A percentile compares a stretch with the other conserved stretches of the same genome.
Evolutionary conservation across 2,888 invertebrate genomes (phyloP).

Genomic region (Iphiclides podalirius): DNA sequence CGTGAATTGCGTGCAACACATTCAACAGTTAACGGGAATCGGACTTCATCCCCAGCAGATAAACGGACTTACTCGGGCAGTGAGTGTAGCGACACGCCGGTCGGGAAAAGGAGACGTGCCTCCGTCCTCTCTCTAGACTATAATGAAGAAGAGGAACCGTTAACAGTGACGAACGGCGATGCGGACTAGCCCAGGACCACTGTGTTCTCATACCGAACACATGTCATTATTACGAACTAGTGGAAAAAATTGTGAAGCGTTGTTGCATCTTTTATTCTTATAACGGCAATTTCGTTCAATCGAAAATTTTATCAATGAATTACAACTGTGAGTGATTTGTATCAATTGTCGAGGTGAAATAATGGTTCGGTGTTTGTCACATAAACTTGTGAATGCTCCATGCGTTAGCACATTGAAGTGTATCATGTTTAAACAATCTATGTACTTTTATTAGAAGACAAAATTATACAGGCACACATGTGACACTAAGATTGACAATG

Average conservation of each 20-base stretch:
- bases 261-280: slow-evolving; percentile 38
- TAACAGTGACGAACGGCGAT: slow-evolving; percentile 85
- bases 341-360: slow-evolving; percentile 27
- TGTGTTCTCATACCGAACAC: slow-evolving; percentile 53
- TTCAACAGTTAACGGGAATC: slow-evolving; percentile 64
- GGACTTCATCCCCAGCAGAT: slow-evolving; percentile 51
- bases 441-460: slow-evolving; percentile 73
- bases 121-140: slow-evolving; percentile 87
- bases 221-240: slow-evolving; percentile 52
- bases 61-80: slow-evolving; percentile 69
- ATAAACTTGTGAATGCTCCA: slow-evolving; percentile 54
- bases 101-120: slow-evolving; percentile 84
- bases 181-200: slow-evolving; percentile 66
- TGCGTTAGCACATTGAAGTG: slow-evolving; percentile 59
- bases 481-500: slow-evolving; percentile 65
- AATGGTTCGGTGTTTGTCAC: slow-evolving; percentile 45
- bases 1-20: slow-evolving; percentile 92
- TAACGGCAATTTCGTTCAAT: slow-evolving; percentile 43
- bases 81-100: slow-evolving; percentile 67
- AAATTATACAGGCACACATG: slow-evolving; percentile 52
- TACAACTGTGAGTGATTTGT: slow-evolving; percentile 52
- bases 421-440: slow-evolving; percentile 45
- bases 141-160: slow-evolving; percentile 87
- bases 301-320: slow-evolving; percentile 44
- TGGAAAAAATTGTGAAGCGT: slow-evolving; percentile 50